Percentiles rank a stretch among this genome's conserved stretches.
Evolutionary conservation across 2,113 vertebrate species (phyloP).

Genomic region (Oncorhynchus nerka): DNA sequence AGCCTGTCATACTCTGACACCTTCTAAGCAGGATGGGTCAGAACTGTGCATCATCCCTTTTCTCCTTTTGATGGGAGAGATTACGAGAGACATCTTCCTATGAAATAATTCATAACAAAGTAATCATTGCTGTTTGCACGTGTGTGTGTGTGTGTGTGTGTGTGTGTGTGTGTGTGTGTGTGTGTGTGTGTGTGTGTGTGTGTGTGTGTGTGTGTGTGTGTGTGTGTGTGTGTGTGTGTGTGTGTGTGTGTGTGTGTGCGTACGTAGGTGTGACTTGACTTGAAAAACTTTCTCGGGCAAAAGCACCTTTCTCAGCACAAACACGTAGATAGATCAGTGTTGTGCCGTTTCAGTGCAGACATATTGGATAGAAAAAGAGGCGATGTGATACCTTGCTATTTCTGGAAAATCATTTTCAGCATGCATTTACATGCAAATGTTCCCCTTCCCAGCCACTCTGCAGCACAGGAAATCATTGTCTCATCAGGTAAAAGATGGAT

Average conservation of each 20-base stretch:
- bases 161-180: conserved; percentile 13
- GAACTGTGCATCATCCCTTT: background rate
- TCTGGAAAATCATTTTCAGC: conserved; percentile 56
- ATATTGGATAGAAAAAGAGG: conserved; percentile 41
- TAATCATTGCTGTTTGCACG: background rate
- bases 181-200: background rate
- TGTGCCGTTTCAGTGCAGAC: conserved; percentile 34
- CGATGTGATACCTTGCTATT: conserved; percentile 20
- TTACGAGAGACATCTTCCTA: background rate
- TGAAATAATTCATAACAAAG: conserved; percentile 22
- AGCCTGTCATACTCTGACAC: conserved; percentile 55
- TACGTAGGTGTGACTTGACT: background rate
- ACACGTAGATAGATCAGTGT: conserved; percentile 23
- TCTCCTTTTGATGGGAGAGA: background rate
- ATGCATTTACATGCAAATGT: conserved; percentile 73
- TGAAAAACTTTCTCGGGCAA: background rate
- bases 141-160: conserved; percentile 42
- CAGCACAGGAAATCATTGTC: conserved; percentile 66
- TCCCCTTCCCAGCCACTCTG: conserved; percentile 50
- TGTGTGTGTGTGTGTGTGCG: background rate
- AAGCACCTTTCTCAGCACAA: conserved; percentile 12
- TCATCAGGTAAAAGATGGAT: conserved; percentile 64
- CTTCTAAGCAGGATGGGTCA: conserved; percentile 39
- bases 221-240: conserved; percentile 2
- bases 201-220: conserved; percentile 7